Evolutionary conservation across 2,113 vertebrate genomes (phyloP), one percentile per base, ranked within the genome.

Genomic region (Calyptomena viridis): DNA sequence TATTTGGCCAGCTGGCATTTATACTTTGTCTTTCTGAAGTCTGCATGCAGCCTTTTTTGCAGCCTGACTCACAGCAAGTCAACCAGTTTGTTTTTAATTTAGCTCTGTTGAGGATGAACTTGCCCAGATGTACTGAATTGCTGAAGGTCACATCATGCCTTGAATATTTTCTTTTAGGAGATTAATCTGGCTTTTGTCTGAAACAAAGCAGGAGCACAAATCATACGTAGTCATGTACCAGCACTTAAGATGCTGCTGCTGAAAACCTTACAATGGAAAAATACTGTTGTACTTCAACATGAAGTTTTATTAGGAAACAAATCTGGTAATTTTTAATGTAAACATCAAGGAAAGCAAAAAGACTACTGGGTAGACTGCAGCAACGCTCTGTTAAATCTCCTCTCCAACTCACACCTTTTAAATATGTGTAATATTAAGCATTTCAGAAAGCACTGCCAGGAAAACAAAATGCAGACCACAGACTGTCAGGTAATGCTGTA

Each of bases 81-180:
- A 64, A 75, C 13, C 40, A n/a, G 53, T 40, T 95, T 50, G 46
- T 18, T 85, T 91, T 91, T 80, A 86, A 83, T 95, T 84, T 91
- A 87, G 15, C 33, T 82, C 68, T 66, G 21, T 24, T 90, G 72
- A 79, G 72, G 67, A 90, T 13, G 6, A 90, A 81, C 40, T 80
- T 80, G 53, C 50, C 35, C 64, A 88, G 59, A 63, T 12, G 55
- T 58, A 91, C 68, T 40, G 78, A 94, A 93, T 14, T 63, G 52
- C 55, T 71, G 40, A 85, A 62, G 47, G 71, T 94, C 53, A 72
- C 47, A 35, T 22, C 67, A 73, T 69, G 69, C 31, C 73, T 90
- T 50, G 27, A 91, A 76, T 60, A 66, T 74, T 94, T 91, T 94
- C 80, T 84, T 82, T 79, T 20, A 84, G 56, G 23, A 93, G 42